Percentiles rank a stretch among this genome's conserved stretches.
Evolutionary conservation across 2,888 invertebrate genomes (phyloP).

Genomic region (Drosophila tanythrix): DNA sequence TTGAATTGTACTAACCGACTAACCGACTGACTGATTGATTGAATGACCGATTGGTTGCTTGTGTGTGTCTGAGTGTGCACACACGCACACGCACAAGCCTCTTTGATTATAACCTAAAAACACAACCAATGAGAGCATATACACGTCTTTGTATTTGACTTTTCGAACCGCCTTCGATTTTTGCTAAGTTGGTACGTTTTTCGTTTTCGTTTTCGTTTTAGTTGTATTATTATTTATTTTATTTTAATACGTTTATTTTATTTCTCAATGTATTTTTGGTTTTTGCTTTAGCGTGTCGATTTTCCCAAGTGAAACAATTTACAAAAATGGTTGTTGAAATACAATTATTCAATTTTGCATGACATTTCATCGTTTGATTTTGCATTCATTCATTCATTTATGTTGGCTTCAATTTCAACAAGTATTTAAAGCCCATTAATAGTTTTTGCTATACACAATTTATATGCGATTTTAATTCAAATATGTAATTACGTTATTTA

Average conservation of each 20-base stretch:
- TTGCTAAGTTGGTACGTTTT: constrained; percentile 57
- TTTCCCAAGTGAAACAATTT: constrained; percentile 80
- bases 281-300: constrained; percentile 81
- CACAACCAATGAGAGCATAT: constrained; percentile 85
- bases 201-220: constrained; percentile 35
- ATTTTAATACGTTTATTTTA: constrained; percentile 38
- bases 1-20: constrained; percentile 43
- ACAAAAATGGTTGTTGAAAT: constrained; percentile 71
- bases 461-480: constrained; percentile 44
- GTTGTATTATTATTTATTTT: constrained; percentile 48
- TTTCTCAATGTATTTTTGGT: constrained; percentile 41
- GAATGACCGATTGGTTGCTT: constrained; percentile 60
- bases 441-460: constrained; percentile 47
- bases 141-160: constrained; percentile 77
- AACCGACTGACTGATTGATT: constrained; percentile 50
- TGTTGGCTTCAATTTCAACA: constrained; percentile 23
- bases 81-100: constrained; percentile 53
- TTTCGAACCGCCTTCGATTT: constrained; percentile 51
- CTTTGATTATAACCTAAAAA: constrained; percentile 83
- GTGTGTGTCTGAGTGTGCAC: constrained; percentile 27
- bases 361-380: constrained; percentile 16
- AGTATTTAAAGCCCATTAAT: constrained; percentile 34
- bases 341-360: constrained; percentile 36
- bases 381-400: constrained; percentile 25
- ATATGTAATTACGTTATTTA: constrained; percentile 56